Evolutionary conservation across 2,888 invertebrate genomes (phyloP), one percentile per base, ranked within the genome.

Genomic region (Platynereis dumerilii): DNA sequence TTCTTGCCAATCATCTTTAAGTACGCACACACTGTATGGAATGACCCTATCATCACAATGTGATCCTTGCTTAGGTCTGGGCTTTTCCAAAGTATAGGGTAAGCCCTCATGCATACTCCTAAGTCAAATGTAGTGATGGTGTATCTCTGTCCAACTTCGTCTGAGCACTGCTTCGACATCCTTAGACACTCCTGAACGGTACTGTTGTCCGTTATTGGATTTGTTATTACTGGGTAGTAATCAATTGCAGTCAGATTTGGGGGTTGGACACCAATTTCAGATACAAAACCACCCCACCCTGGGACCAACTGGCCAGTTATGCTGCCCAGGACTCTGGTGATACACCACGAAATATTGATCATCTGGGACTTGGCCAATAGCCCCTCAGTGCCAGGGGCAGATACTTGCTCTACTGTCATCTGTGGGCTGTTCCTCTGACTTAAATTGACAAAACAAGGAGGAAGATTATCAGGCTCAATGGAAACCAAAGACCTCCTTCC

Each of bases 91-190:
- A 69, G 60, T 22, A 73, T 24, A 12, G 71, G 73, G 39, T 60
- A 66, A 20, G 54, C 70, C 69, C 65, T 71, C 70, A 73, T 72
- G 53, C 72, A 69, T 27, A 73, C 69, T 2, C 71, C 69, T 15
- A 73, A 53, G 48, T 74, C 72, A 65, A 71, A 74, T 24, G 72
- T 72, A 29, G 69, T 73, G 17, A 73, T 59, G n/a, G 63, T 61
- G 45, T 69, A 73, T 28, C 54, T 2, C 45, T 73, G 74, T 0
- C 69, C 67, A 45, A 66, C 61, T 52, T 64, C 62, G 12, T 39
- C 7, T 26, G 67, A 27, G 12, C 64, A 64, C n/a, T 52, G 54
- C 45, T 64, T 58, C 24, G 63, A 27, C 17, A 26, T 15, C 39
- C 27, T 34, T 2, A 65, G 60, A 39, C 59, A 60, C 28, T 65